Evolutionary conservation across 2,797 vertebrate species (phyloP).

Genomic region (Diplodus puntazzo): DNA sequence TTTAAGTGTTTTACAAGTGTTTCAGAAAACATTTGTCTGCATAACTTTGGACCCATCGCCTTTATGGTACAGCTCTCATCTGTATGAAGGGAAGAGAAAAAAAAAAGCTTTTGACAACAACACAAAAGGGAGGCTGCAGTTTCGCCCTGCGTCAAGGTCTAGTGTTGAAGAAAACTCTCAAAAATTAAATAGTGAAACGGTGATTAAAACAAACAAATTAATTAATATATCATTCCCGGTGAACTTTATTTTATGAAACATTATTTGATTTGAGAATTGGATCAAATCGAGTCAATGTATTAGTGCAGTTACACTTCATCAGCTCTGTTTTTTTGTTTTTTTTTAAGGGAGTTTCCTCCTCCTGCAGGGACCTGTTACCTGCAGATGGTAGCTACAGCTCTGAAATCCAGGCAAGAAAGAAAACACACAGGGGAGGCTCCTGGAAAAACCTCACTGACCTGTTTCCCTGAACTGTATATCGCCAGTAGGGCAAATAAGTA

Average conservation of each 20-base stretch:
- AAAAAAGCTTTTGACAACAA: not conserved
- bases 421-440: not conserved
- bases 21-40: too few species aligned
- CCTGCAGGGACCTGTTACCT: not conserved
- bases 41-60: too few species aligned
- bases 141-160: not conserved
- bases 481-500: not conserved
- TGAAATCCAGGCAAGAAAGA: slow-evolving; percentile 2
- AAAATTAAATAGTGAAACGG: not conserved
- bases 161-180: not conserved
- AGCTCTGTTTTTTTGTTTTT: slow-evolving; percentile 10
- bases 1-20: too few species aligned
- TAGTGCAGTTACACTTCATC: slow-evolving; percentile 12
- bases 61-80: not conserved
- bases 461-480: not conserved
- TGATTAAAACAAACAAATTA: not conserved
- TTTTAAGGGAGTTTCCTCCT: not conserved
- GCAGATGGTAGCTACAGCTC: not conserved
- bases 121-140: not conserved
- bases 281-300: slow-evolving; percentile 24
- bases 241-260: not conserved
- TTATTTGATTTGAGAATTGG: not conserved
- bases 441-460: not conserved
- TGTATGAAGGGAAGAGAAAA: not conserved
- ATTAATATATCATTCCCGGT: too few species aligned